Percentiles rank a stretch among this genome's conserved stretches.
Evolutionary conservation across 2,113 vertebrate species (phyloP).

Genomic region (Mus spicilegus): DNA sequence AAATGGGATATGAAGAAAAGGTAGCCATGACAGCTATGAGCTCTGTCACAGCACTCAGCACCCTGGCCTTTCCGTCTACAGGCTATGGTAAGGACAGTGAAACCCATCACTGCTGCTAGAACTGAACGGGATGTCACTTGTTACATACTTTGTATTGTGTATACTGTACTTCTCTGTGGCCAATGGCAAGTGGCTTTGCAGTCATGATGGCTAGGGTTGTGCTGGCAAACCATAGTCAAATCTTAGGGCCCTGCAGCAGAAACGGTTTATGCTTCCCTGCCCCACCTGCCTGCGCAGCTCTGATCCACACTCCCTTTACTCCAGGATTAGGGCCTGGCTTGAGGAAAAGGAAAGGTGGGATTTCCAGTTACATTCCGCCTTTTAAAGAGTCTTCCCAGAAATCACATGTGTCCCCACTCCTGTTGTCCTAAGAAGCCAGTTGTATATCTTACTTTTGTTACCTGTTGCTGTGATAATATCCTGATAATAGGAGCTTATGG

Average conservation of each 20-base stretch:
- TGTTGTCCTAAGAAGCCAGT: background rate
- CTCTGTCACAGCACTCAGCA: background rate
- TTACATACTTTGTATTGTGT: background rate
- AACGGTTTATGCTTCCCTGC: background rate
- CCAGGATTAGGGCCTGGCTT: background rate
- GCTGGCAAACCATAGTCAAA: background rate
- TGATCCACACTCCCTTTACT: background rate
- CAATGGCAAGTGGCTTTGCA: background rate
- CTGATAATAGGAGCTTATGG: background rate
- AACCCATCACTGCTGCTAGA: background rate
- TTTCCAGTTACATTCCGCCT: background rate
- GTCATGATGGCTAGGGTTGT: no score
- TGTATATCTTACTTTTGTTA: background rate
- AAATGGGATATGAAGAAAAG: background rate
- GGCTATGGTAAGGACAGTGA: background rate
- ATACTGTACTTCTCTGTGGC: background rate
- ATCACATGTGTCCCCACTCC: background rate
- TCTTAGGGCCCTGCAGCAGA: background rate
- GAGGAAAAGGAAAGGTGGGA: background rate
- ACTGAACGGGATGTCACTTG: background rate
- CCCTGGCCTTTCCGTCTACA: background rate
- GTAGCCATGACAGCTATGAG: background rate
- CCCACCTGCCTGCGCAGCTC: background rate
- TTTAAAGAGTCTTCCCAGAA: conserved; percentile 17
- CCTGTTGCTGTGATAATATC: background rate